phyloP scores from a whole-genome alignment of 30 jellyfish, hydroid and myxozoan genomes.

The Haliclystus octoradiatus region DNA sequence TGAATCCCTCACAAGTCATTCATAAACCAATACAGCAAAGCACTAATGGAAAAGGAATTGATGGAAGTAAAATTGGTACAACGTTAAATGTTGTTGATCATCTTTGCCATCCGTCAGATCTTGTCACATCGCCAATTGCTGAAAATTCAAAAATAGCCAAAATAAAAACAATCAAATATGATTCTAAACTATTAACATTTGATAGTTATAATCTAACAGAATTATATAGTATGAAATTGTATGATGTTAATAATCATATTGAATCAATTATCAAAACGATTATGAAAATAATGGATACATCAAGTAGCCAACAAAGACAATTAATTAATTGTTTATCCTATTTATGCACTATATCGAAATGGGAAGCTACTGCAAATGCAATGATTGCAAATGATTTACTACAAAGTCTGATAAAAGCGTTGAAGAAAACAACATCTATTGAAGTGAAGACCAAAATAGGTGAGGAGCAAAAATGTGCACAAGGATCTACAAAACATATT shows the following conservation, averaged over 20 bases:
- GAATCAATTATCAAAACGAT: conserved; percentile 1
- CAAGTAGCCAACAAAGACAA: conserved; percentile 8
- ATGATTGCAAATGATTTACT: conserved; percentile 33
- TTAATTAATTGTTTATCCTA: conserved; percentile 39
- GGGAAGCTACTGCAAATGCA: conserved; percentile 46
- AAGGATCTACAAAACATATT: too few species aligned
- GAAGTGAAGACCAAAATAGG: conserved; percentile 68
- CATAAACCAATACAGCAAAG: background rate
- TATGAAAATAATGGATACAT: background rate
- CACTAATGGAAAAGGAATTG: background rate
- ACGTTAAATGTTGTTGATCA: conserved; percentile 48
- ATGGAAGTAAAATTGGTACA: conserved; percentile 10
- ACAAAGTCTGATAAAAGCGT: conserved; percentile 26
- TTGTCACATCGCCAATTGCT: conserved; percentile 58
- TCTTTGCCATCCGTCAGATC: conserved; percentile 70
- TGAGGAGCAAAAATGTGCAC: too few species aligned
- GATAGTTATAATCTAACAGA: conserved; percentile 11
- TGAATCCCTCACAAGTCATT: background rate
- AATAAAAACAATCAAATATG: conserved; percentile 50
- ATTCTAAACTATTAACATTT: conserved; percentile 33
- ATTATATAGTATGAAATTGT: conserved; percentile 13
- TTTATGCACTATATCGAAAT: conserved; percentile 25
- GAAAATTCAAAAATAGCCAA: conserved; percentile 54
- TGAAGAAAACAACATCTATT: conserved; percentile 30
- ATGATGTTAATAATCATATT: conserved; percentile 34